phyloP scores from a whole-genome alignment of 2,888 invertebrate species.

The Lycocerus yunnanus region DNA sequence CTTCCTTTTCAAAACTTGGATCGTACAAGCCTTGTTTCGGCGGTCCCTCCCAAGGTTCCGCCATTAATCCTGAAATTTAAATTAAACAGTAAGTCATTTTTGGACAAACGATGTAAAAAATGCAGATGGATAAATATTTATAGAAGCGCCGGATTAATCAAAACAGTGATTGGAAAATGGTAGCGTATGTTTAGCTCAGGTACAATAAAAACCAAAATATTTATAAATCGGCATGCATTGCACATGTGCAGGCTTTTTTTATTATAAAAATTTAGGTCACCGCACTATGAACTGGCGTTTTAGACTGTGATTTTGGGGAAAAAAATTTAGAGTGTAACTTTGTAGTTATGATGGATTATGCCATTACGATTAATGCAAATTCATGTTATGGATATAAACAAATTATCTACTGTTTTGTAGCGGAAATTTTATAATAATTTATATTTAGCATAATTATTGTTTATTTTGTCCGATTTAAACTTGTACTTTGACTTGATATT shows the following conservation, averaged over 20 bases:
- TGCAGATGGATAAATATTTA: no score
- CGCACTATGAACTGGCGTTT: background rate
- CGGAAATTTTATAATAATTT: no score
- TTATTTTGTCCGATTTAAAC: background rate
- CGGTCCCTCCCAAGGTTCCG: conserved; percentile 75
- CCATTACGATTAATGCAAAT: background rate
- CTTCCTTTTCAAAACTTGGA: conserved; percentile 93
- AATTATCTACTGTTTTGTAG: background rate
- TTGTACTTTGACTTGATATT: background rate
- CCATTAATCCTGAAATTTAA: conserved; percentile 44
- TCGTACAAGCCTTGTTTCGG: conserved; percentile 93
- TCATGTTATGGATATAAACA: background rate
- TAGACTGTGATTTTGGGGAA: background rate
- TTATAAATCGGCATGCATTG: no score
- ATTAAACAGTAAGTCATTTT: background rate
- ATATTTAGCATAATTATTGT: background rate
- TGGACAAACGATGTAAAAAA: background rate
- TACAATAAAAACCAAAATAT: no score
- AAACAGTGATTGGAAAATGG: no score
- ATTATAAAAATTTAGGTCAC: background rate
- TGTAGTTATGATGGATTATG: background rate
- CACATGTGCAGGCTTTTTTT: no score
- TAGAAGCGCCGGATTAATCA: no score
- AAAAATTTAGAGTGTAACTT: background rate
- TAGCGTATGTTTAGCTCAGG: no score